Conservation (phyloP, 1,140 invertebrate genomes). For the Seison nebaliae region DNA sequence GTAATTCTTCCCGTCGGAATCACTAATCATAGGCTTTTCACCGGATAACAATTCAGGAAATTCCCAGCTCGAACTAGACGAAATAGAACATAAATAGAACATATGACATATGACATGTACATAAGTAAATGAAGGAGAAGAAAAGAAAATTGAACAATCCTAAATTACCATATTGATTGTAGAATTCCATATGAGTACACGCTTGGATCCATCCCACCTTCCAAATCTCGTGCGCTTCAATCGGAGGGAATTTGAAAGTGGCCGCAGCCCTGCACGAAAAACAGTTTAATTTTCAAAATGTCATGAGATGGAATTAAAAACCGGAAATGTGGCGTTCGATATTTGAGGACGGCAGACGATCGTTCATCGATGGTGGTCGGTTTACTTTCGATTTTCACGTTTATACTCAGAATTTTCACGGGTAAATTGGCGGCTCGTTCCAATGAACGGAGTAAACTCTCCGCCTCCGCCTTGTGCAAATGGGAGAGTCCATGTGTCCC, state of each 20-base stretch:
- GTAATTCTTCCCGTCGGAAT: conserved; percentile 26
- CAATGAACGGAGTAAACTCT: too few species aligned
- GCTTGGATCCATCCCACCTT: conserved; percentile 12
- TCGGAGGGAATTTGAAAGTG: conserved; percentile 5
- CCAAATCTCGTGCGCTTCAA: conserved; percentile 2
- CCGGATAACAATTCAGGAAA: conserved; percentile 25
- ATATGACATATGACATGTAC: background rate
- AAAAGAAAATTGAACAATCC: too few species aligned
- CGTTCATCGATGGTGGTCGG: conserved; percentile 15
- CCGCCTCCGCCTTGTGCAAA: too few species aligned
- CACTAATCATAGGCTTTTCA: conserved; percentile 25
- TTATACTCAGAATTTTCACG: conserved; percentile 13
- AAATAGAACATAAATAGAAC: background rate
- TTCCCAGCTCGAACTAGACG: conserved; percentile 26
- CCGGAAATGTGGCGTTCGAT: conserved; percentile 16
- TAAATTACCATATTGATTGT: conserved; percentile 5
- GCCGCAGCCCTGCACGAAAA: background rate
- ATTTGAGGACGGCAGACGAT: conserved; percentile 15
- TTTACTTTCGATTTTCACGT: conserved; percentile 14
- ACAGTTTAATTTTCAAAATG: background rate
- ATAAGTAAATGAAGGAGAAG: too few species aligned
- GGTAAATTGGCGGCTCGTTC: too few species aligned
- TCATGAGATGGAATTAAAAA: background rate
- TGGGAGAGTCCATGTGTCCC: too few species aligned
- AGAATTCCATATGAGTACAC: conserved; percentile 10